phyloP scores from a whole-genome alignment of 1,140 invertebrate species.

The Macrobrachium nipponense region DNA sequence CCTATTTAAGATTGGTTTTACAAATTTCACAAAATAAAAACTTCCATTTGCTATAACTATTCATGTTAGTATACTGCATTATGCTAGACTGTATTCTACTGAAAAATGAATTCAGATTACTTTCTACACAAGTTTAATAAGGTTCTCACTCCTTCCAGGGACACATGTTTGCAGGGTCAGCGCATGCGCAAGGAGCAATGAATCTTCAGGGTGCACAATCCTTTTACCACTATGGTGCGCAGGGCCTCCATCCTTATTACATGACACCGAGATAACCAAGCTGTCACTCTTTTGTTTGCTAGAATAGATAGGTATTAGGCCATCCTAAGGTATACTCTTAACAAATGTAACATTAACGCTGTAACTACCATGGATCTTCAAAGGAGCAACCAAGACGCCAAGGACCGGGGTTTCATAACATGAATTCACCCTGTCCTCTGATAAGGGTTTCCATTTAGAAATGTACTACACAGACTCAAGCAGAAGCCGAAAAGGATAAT shows the following conservation, averaged over 20 bases:
- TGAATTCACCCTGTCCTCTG: too few relatives aligned
- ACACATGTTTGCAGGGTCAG: conserved; percentile 49
- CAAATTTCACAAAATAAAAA: too few relatives aligned
- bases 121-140: neutral
- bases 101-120: too few relatives aligned
- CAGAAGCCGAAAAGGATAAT: too few relatives aligned
- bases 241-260: conserved; percentile 47
- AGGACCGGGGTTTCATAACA: too few relatives aligned
- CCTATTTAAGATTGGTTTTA: too few relatives aligned
- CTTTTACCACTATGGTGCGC: conserved; percentile 52
- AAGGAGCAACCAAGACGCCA: too few relatives aligned
- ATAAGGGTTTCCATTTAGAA: too few relatives aligned
- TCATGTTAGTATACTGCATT: too few relatives aligned
- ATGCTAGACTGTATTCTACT: too few relatives aligned
- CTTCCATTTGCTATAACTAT: too few relatives aligned
- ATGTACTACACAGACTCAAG: too few relatives aligned
- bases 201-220: conserved; percentile 51
- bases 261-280: conserved; percentile 50
- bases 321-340: neutral
- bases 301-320: neutral
- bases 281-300: neutral
- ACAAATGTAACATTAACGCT: neutral
- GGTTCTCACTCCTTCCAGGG: conserved; percentile 6
- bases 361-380: neutral
- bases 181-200: conserved; percentile 35